Base-by-base conservation (phyloP, 2,797 vertebrate species). In the Echeneis naucrates region DNA sequence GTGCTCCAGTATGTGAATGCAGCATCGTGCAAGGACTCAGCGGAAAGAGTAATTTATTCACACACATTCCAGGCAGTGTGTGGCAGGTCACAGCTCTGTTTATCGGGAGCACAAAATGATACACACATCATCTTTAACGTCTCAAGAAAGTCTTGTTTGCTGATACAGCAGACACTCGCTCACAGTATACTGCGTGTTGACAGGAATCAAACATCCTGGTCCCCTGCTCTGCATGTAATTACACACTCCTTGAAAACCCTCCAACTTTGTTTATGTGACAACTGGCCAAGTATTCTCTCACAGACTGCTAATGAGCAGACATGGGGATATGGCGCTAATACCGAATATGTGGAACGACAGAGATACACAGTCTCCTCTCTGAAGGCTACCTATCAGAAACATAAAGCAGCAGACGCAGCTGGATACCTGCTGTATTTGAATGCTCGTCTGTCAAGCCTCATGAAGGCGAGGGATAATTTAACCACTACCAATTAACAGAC, bases 291-390 rank as follows among this genome's bases (percentile, higher is more conserved):
- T 71, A 63, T 30, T 48, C 68, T 68, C 68, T 75, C 7, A 37
- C 68, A 76, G 77, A 62, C 72, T 71, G 69, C 78, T 89, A 89
- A 86, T 85, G 87, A 89, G 85, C 82, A 83, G 80, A 68, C 78
- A 64, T 78, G 68, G 81, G 75, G 80, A 84, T 86, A 61, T 44
- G 73, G 19, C 66, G 61, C 68, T 66, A 71, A 84, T 76, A 23
- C 70, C 56, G 69, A 68, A 53, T 67, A 57, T 58, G 24, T 78
- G 61, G 30, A 60, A 57, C 0, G 26, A 67, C 75, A 61, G 61
- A 65, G 42, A 75, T 23, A 52, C 13, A 16, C 63, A 42, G 50
- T 30, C 48, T 68, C 33, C 53, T 65, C 68, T 63, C 63, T 83
- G 59, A 75, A 71, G 56, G 75, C 51, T 21, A 66, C 73, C 73